Conservation (phyloP, 64 coral and sea anemone species). For the Montipora capricornis region DNA sequence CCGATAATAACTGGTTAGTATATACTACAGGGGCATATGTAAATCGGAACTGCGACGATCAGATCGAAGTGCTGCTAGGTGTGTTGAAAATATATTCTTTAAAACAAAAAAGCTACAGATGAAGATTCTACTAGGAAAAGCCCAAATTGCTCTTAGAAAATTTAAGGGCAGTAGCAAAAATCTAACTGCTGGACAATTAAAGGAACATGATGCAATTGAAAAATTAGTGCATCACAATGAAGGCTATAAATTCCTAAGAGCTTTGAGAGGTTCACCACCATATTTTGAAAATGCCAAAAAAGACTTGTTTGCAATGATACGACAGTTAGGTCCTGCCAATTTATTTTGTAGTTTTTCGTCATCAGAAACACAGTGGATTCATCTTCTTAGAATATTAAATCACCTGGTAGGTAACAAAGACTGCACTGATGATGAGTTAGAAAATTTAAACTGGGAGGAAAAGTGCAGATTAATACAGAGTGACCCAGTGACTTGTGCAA, state of each 20-base stretch:
- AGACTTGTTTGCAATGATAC: constrained; percentile 90
- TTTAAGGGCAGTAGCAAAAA: no score
- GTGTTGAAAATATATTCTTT: constrained; percentile 45
- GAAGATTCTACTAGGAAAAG: constrained; percentile 46
- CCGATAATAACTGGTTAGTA: background rate
- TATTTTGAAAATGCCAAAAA: constrained; percentile 28
- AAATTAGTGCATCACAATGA: background rate
- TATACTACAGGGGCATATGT: constrained; percentile 54
- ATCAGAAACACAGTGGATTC: constrained; percentile 56
- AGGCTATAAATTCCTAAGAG: background rate
- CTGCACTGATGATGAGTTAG: constrained; percentile 7
- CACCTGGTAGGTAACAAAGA: constrained; percentile 7
- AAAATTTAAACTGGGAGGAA: constrained; percentile 52
- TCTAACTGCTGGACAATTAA: no score
- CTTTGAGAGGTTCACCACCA: background rate
- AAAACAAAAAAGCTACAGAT: constrained; percentile 39
- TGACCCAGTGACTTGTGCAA: constrained; percentile 50
- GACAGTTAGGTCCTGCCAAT: constrained; percentile 55
- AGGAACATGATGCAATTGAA: background rate
- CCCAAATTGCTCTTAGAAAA: no score
- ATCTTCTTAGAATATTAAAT: constrained; percentile 24
- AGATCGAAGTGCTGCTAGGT: background rate
- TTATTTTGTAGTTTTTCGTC: constrained; percentile 79
- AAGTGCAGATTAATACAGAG: constrained; percentile 41
- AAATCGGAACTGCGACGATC: constrained; percentile 46